Conservation (phyloP, 2,888 invertebrate species). For the Leptopilina myrica region DNA sequence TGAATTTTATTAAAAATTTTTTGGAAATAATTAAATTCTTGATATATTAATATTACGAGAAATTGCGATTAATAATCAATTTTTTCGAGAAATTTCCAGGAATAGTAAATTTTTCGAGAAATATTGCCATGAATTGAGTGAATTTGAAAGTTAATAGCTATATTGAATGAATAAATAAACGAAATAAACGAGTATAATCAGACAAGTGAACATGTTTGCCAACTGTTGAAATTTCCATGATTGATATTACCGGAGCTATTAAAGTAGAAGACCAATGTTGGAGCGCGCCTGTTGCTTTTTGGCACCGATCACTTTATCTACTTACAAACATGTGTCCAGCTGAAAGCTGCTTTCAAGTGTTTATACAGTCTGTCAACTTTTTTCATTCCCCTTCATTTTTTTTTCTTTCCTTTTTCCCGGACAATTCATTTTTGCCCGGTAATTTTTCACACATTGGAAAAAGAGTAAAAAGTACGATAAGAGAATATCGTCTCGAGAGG, state of each 20-base stretch:
- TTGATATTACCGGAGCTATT: conserved; percentile 19
- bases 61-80: too few species aligned
- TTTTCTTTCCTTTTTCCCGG: too few species aligned
- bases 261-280: conserved; percentile 7
- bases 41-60: too few species aligned
- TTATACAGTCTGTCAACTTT: neutral
- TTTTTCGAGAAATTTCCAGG: too few species aligned
- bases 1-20: too few species aligned
- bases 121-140: too few species aligned
- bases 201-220: neutral
- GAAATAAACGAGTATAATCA: neutral
- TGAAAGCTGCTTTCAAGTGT: neutral
- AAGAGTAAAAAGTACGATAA: too few species aligned
- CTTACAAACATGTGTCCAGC: neutral
- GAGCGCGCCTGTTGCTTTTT: conserved; percentile 53
- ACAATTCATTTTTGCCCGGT: neutral
- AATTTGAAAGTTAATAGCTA: too few species aligned
- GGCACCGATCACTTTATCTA: conserved; percentile 38
- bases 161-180: too few species aligned
- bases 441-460: neutral
- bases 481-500: neutral
- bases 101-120: too few species aligned
- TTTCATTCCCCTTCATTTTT: too few species aligned
- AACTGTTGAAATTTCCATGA: conserved; percentile 27
- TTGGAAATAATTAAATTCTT: too few species aligned